A percentile compares a stretch with the other conserved stretches of the same genome.
Conservation (phyloP, 2,113 vertebrate species). For the Fukomys damarensis region DNA sequence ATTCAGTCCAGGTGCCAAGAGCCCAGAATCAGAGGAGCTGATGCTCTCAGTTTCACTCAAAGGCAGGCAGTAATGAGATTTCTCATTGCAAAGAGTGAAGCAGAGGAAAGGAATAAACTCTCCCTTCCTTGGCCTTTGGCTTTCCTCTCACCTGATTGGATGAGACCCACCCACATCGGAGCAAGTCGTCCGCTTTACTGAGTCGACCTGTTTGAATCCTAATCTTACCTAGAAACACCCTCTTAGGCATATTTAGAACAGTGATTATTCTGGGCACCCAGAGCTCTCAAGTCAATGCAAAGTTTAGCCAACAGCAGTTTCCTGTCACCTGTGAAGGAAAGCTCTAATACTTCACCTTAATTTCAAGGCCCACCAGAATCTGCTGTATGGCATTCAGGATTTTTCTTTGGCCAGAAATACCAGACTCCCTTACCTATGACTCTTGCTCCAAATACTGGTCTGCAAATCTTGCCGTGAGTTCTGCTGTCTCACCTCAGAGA, state of each 20-base stretch:
- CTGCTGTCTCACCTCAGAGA: background rate
- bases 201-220: background rate
- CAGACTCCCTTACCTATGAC: background rate
- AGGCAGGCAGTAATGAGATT: background rate
- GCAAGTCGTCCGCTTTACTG: background rate
- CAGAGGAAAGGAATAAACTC: background rate
- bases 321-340: background rate
- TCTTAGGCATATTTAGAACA: background rate
- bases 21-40: background rate
- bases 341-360: background rate
- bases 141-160: background rate
- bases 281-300: background rate
- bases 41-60: background rate
- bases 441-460: background rate
- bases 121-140: background rate
- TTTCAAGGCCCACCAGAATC: background rate
- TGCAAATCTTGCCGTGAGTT: background rate
- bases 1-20: background rate
- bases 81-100: background rate
- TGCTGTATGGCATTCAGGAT: background rate
- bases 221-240: background rate
- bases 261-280: background rate
- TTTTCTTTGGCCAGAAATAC: background rate
- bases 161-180: background rate
- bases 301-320: background rate